These are phyloP conservation scores for Aegithalos caudatus DNA, from an alignment of 2,113 vertebrate genomes.

Conservation along the genomic window DNA sequence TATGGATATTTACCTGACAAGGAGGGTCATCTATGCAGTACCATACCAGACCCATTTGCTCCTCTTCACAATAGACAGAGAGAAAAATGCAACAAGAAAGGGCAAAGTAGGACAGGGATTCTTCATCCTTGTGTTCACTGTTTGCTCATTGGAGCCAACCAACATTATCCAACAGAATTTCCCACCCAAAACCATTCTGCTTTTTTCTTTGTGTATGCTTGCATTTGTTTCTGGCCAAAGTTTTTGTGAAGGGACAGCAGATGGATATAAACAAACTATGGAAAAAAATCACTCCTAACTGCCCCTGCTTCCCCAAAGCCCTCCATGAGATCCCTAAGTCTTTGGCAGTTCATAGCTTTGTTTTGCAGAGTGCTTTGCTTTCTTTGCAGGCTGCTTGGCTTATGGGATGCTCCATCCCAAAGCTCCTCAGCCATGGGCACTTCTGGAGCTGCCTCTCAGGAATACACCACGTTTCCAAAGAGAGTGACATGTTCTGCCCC, in stretches of 20 bases:
- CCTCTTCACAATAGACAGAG: neutral
- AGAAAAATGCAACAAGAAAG: neutral
- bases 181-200: neutral
- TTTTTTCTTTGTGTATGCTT: neutral
- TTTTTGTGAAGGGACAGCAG: neutral
- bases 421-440: neutral
- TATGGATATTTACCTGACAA: neutral
- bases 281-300: neutral
- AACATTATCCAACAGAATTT: neutral
- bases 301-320: neutral
- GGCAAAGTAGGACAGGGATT: neutral
- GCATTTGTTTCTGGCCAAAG: neutral
- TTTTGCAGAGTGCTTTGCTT: neutral
- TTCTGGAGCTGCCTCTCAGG: neutral
- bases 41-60: neutral
- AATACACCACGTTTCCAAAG: neutral
- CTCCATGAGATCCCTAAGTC: neutral
- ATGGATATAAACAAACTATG: neutral
- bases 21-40: neutral
- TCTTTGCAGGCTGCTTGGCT: neutral
- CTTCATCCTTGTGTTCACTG: neutral
- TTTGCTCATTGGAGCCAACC: neutral
- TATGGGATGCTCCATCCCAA: neutral
- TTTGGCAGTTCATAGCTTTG: neutral
- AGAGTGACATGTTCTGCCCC: neutral